These are phyloP conservation scores for Myotis brandtii DNA, from an alignment of 2,113 vertebrate genomes.

Conservation along the genomic window DNA sequence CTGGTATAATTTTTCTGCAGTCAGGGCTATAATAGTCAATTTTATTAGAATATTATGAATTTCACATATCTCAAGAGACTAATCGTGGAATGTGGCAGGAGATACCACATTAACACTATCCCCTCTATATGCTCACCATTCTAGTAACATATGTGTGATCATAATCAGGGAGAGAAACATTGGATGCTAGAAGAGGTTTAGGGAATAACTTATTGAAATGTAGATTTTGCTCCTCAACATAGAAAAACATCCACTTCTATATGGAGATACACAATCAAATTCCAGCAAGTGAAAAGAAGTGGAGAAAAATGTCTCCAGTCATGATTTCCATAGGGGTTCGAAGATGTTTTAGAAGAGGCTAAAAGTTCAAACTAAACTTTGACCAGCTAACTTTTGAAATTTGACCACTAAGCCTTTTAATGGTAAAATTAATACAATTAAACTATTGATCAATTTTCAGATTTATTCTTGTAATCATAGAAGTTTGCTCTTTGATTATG, in stretches of 20 bases:
- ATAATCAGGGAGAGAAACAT: not conserved
- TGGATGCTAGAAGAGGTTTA: not conserved
- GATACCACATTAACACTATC: not conserved
- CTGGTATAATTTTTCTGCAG: not conserved
- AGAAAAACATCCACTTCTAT: not conserved
- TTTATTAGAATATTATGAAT: not conserved
- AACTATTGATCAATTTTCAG: not conserved
- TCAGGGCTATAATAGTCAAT: not conserved
- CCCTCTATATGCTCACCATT: not conserved
- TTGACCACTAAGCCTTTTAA: not conserved
- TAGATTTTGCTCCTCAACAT: not conserved
- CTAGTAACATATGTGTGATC: not conserved
- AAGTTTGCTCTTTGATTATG: not conserved
- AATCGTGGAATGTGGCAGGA: not conserved
- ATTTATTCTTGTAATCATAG: not conserved
- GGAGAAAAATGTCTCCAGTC: not conserved
- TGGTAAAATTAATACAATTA: not conserved
- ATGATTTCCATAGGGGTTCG: not conserved
- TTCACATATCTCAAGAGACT: not conserved
- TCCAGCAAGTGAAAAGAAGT: not conserved
- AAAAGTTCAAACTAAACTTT: not conserved
- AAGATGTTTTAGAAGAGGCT: not conserved
- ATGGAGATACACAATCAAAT: not conserved
- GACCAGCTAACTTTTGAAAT: constrained; percentile 21
- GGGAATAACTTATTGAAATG: not conserved